phyloP scores from a whole-genome alignment of 2,797 vertebrate genomes.

The Pristis pectinata region DNA sequence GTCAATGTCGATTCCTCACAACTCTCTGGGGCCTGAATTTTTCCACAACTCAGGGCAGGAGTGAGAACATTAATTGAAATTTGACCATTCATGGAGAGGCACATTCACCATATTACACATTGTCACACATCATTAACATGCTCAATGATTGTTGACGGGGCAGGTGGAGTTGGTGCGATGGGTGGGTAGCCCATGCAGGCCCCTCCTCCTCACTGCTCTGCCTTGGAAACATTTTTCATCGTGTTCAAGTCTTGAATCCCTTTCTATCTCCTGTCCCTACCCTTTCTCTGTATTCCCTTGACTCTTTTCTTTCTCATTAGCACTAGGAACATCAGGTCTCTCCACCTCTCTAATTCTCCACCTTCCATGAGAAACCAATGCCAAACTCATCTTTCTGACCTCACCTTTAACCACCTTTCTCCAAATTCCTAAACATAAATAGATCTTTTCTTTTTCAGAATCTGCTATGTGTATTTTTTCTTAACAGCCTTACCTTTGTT shows the following conservation, averaged over 20 bases:
- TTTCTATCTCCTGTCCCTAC: background rate
- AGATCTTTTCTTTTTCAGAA: background rate
- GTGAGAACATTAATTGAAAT: too few species aligned
- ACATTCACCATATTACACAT: too few species aligned
- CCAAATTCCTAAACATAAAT: background rate
- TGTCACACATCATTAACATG: too few species aligned
- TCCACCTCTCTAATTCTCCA: background rate
- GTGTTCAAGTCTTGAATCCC: background rate
- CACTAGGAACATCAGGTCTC: background rate
- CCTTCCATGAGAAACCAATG: background rate
- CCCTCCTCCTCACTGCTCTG: too few species aligned
- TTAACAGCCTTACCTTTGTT: conserved; percentile 60
- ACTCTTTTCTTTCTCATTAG: background rate
- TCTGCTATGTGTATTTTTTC: too few species aligned
- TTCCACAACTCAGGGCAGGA: background rate
- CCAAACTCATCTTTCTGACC: background rate
- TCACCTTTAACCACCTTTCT: background rate
- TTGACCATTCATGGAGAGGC: too few species aligned
- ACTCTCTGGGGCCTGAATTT: too few species aligned
- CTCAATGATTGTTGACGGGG: too few species aligned
- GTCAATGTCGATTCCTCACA: background rate
- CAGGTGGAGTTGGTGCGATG: too few species aligned
- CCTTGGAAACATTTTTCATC: too few species aligned
- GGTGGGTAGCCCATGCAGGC: too few species aligned
- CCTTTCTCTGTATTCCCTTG: background rate